These are phyloP conservation scores for Lordiphosa stackelbergi DNA, from an alignment of 1,140 invertebrate genomes.

Conservation along the genomic window DNA sequence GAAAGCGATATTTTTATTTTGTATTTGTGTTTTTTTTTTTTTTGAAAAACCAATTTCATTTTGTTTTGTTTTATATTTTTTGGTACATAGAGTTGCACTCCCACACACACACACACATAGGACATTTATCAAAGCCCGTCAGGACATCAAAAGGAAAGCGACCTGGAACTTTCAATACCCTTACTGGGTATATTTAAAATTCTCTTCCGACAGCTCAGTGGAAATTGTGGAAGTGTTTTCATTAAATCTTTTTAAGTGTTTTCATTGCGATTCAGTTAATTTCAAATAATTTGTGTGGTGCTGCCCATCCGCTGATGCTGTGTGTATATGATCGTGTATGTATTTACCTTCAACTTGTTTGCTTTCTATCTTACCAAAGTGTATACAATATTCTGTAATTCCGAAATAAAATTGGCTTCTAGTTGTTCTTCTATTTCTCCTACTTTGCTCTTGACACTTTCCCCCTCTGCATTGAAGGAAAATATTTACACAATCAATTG, in stretches of 20 bases:
- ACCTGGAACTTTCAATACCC: conserved; percentile 21
- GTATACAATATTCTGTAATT: not conserved
- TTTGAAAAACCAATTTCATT: conserved; percentile 27
- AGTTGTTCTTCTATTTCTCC: conserved; percentile 3
- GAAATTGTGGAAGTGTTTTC: too few relatives aligned
- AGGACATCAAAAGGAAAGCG: conserved; percentile 30
- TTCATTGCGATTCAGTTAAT: too few relatives aligned
- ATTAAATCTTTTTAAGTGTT: too few relatives aligned
- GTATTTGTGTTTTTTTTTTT: conserved; percentile 6
- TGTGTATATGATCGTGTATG: too few relatives aligned
- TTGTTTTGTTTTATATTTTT: conserved; percentile 7
- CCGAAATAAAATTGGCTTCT: not conserved
- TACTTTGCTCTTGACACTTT: conserved; percentile 5
- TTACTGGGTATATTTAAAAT: not conserved
- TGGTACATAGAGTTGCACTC: not conserved
- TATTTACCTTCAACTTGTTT: too few relatives aligned
- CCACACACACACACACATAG: not conserved
- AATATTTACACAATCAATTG: conserved; percentile 73
- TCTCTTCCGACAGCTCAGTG: too few relatives aligned
- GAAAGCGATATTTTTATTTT: not conserved
- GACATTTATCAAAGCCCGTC: conserved; percentile 44
- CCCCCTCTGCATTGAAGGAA: conserved; percentile 25
- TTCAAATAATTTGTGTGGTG: too few relatives aligned
- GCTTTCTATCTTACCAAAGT: too few relatives aligned
- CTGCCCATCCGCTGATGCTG: too few relatives aligned